A percentile compares a stretch with the other conserved stretches of the same genome.
These are phyloP conservation scores for Illadopsis cleaveri DNA, from an alignment of 2,113 vertebrate species.

Conservation along the genomic window DNA sequence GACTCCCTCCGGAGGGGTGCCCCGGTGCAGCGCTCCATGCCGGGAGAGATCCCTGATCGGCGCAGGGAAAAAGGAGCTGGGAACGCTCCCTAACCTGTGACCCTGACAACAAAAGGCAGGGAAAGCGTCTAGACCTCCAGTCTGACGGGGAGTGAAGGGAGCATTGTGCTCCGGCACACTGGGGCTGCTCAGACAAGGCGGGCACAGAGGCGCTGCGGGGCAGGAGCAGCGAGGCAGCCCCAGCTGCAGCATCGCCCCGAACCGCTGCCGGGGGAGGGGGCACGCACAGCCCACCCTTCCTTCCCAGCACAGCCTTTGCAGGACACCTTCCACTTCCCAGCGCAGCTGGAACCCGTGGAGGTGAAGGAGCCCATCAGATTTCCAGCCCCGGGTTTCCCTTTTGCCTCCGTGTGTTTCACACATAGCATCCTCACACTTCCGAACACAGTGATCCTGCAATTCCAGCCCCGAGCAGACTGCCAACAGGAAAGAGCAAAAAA, in stretches of 20 bases:
- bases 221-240: not conserved
- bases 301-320: not conserved
- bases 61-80: conserved; percentile 12
- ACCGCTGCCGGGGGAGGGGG: not conserved
- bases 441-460: fast-evolving
- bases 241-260: not conserved
- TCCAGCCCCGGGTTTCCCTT: not conserved
- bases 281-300: not conserved
- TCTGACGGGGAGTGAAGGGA: conserved; percentile 43
- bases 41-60: not conserved
- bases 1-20: not conserved
- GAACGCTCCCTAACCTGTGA: conserved; percentile 56
- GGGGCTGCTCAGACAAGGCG: not conserved
- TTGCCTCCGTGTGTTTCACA: not conserved
- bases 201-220: not conserved
- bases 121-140: conserved; percentile 53
- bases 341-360: fast-evolving
- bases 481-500: not conserved
- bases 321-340: not conserved
- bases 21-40: not conserved
- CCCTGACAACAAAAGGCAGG: conserved; percentile 55
- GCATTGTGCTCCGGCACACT: conserved; percentile 17
- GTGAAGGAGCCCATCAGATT: not conserved
- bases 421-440: fast-evolving
- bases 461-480: fast-evolving